These are phyloP conservation scores for Lithophane ornitopus DNA, from an alignment of 2,888 invertebrate species.

Conservation along the genomic window DNA sequence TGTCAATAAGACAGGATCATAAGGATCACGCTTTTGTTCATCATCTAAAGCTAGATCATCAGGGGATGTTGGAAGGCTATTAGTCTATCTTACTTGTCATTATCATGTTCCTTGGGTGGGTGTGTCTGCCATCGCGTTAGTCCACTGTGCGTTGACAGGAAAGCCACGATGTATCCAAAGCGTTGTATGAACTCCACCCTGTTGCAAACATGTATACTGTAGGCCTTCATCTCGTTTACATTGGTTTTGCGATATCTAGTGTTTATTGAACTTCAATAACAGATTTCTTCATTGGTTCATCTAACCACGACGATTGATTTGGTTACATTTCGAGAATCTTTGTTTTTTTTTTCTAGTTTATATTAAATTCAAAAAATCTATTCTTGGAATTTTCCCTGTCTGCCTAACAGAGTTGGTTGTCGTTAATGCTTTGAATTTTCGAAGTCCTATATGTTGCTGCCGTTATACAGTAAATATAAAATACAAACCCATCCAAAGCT, in stretches of 20 bases:
- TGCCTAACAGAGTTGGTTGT: not conserved
- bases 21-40: conserved; percentile 8
- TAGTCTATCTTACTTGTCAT: conserved; percentile 78
- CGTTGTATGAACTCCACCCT: conserved; percentile 96
- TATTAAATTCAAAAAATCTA: not conserved
- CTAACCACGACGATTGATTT: not conserved
- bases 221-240: not conserved
- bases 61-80: not conserved
- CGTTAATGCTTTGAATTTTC: not conserved
- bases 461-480: not conserved
- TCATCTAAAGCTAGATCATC: not conserved
- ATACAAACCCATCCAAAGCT: conserved; percentile 55
- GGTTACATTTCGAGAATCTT: not conserved
- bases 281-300: not conserved
- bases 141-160: conserved; percentile 97
- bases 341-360: not conserved
- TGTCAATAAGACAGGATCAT: no score
- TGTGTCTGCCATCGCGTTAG: conserved; percentile 96
- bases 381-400: not conserved
- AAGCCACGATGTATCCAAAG: conserved; percentile 96
- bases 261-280: not conserved
- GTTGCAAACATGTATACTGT: conserved; percentile 72
- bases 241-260: not conserved
- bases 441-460: not conserved
- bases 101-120: conserved; percentile 84